Base-by-base conservation (phyloP, 2,113 vertebrate species). In the Cyphomyrus discorhynchus region DNA sequence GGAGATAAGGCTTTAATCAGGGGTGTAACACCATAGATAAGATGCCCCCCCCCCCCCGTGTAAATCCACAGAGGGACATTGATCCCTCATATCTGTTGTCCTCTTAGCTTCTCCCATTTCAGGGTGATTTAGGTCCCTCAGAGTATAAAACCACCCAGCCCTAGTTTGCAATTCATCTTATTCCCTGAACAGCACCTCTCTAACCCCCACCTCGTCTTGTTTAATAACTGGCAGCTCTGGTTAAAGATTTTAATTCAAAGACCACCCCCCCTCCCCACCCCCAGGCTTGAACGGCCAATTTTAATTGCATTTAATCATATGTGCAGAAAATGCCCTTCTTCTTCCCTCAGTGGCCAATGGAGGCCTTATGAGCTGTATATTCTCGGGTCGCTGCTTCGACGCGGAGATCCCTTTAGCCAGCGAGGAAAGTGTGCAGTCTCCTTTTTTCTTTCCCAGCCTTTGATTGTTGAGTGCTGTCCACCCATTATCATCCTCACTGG, bases 401-500 rank as follows among this genome's bases (percentile, higher is more conserved):
- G 93, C 91, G 93, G 92, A 94, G 92, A 93, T 93, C 90, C 94
- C 92, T 95, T 96, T 96, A 94, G 94, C 92, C 92, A 94, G 94
- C 93, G 94, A 94, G 94, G 95, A 92, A 92, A 93, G 93, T 90
- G 74, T 93, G 94, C 94, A 94, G 94, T 93, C 94, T 91, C 93
- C 89, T 91, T 85, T 87, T 52, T 13, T 31, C 24, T 86, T 31
- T 86, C 24, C 27, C 86, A 83, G 89, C 92, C 93, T 96, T 95
- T 96, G 94, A 95, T 94, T 95, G 94, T 93, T 92, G 93, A 96
- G 94, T 93, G 91, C 92, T 90, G 92, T 93, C 94, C 90, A 89
- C 93, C 94, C 95, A 95, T 95, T 96, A 96, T 95, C 95, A 95
- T 96, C 92, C 93, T 93, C 93, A 91, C 92, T 95, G 95, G 93